These are phyloP conservation scores for Anastrepha obliqua DNA, from an alignment of 1,140 invertebrate genomes.

Conservation along the genomic window DNA sequence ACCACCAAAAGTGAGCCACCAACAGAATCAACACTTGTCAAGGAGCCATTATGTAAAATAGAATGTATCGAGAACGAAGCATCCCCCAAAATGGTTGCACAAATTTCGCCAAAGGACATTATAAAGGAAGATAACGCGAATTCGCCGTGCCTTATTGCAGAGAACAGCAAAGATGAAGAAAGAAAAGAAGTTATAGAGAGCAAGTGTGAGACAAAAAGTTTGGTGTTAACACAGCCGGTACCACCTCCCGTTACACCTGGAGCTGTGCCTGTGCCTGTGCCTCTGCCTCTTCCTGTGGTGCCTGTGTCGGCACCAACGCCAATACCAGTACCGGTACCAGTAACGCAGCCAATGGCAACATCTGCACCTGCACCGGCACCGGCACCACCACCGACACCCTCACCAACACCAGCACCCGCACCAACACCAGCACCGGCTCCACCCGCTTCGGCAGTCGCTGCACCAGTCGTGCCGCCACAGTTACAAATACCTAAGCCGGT, in stretches of 20 bases:
- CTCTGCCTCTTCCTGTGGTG: not conserved
- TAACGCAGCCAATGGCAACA: not conserved
- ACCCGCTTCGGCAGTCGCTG: not conserved
- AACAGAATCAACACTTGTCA: not conserved
- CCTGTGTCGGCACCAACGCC: not conserved
- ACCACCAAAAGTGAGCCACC: constrained; percentile 4
- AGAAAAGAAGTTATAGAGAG: constrained; percentile 13
- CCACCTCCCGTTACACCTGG: constrained; percentile 4
- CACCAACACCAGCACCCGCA: not conserved
- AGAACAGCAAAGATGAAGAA: constrained; percentile 26
- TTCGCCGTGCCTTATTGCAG: not conserved
- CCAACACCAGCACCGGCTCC: constrained; percentile 21
- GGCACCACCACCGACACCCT: not conserved
- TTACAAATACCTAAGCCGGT: constrained; percentile 22
- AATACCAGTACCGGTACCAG: not conserved
- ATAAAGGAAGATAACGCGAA: constrained; percentile 29
- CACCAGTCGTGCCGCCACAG: not conserved
- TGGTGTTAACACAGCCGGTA: not conserved
- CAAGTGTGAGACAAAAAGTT: not conserved
- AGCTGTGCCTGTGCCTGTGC: not conserved
- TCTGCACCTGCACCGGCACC: not conserved
- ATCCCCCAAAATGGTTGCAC: not conserved
- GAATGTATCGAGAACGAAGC: constrained; percentile 16
- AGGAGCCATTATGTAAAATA: constrained; percentile 47
- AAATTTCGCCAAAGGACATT: constrained; percentile 24